Base-by-base conservation (phyloP, 2,797 vertebrate species). In the Okamejei kenojei region DNA sequence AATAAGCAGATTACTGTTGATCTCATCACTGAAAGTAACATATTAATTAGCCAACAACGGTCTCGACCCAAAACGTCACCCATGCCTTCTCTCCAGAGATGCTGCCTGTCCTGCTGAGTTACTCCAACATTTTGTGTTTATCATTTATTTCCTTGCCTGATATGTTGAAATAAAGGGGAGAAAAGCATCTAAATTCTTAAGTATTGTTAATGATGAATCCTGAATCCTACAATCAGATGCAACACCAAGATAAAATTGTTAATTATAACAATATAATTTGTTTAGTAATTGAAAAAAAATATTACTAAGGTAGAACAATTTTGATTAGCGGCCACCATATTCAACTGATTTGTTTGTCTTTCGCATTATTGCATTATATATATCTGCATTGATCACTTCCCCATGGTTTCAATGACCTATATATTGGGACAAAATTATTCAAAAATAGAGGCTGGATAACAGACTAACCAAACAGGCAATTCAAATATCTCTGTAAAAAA, bases 361-460 rank as follows among this genome's bases (percentile, higher is more conserved):
- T 71, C 10, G 26, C 13, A 74, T 54, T 38, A 84, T 58, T 84
- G 23, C 9, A 74, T 91, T 74, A 65, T 91, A 68, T 45, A 29
- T 74, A 13, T 91, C 23, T 15, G 32, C 73, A 26, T 29, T 7
- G 32, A 26, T 73, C 9, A 45, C 4, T 74, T 90, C 35, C 68
- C 88, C 10, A 32, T 26, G 68, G 65, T 74, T 73, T 54, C 35
- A 91, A 10, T 29, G 35, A 17, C 82, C 61, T 86, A 91, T 54
- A 73, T 45, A 73, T 91, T 38, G 71, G 68, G 8, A 45, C 68
- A 91, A 90, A 19, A 10, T 68, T 23, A 91, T 91, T 91, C 90
- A 91, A 54, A 35, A 29, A 74, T 26, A 74, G 73, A 73, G 38
- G 23, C 73, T 54, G 21, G 68, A 26, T n/a, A 91, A 74, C 7